phyloP scores from a whole-genome alignment of 2,888 invertebrate genomes.

The Copidosoma aretas region DNA sequence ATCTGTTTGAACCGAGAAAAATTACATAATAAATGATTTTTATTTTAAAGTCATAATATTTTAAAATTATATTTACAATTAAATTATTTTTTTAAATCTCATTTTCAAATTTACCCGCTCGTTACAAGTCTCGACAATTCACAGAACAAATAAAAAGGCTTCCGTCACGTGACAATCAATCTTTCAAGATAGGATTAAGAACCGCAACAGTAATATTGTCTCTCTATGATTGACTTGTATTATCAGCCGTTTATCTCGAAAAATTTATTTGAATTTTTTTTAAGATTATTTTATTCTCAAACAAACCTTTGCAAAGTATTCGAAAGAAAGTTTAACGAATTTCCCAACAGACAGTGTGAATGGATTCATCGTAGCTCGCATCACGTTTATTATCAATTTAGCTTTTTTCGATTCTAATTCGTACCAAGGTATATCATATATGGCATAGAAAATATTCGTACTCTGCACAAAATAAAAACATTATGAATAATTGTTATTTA shows the following conservation, averaged over 20 bases:
- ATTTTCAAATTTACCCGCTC: too few relatives aligned
- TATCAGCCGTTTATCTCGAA: neutral
- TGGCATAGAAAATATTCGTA: constrained; percentile 24
- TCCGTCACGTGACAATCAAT: too few relatives aligned
- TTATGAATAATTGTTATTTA: neutral
- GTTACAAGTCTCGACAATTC: too few relatives aligned
- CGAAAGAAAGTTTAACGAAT: constrained; percentile 37
- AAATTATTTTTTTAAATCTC: too few relatives aligned
- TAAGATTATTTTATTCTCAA: neutral
- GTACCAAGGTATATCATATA: constrained; percentile 39
- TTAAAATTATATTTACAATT: too few relatives aligned
- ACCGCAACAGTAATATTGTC: too few relatives aligned
- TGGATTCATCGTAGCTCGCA: constrained; percentile 35
- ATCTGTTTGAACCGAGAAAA: too few relatives aligned
- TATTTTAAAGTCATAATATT: too few relatives aligned
- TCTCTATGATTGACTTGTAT: too few relatives aligned
- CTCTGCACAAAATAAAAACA: constrained; percentile 27
- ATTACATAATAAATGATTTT: too few relatives aligned
- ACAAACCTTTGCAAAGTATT: constrained; percentile 38
- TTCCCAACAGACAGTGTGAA: constrained; percentile 43
- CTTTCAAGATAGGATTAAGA: too few relatives aligned
- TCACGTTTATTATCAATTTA: constrained; percentile 40
- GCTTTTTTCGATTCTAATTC: constrained; percentile 33
- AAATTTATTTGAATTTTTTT: neutral
- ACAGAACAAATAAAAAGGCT: too few relatives aligned